Evolutionary conservation across 2,797 vertebrate species (phyloP), one percentile per base, ranked within the genome.

Genomic region (Pseudopleuronectes americanus): DNA sequence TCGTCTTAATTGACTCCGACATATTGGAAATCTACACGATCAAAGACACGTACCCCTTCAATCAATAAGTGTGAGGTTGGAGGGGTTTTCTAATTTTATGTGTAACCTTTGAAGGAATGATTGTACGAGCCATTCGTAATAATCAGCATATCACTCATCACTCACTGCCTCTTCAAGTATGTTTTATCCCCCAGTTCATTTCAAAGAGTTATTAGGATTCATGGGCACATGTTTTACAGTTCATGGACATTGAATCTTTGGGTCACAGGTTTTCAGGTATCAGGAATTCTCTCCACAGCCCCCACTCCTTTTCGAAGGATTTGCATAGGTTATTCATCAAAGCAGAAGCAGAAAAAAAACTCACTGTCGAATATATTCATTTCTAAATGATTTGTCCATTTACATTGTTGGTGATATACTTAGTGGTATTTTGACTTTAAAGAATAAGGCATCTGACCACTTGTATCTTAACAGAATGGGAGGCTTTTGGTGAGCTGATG

Each of bases 281-380:
- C 22, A 6, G 16, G 3, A 8, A 1, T 52, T 14, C 52, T 16
- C 22, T 53, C 53, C 3, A 48, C 26, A 22, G 8, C 26, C 1
- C 1, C 41, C 3, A 1, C 49, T 28, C 16, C 22, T 47, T 47
- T 49, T 64, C 38, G 26, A 55, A 55, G 16, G 16, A 49, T 41
- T 48, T 71, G 12, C 48, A 58, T 57, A 67, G 36, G 12, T 67
- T 23, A n/a, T 72, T 48, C 26, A 71, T 72, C 38, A 57, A 62
- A 38, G 21, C 52, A 17, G 43, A 23, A 10, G 33, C 36, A 17
- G 43, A 23, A 10, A 24, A 22, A 41, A 41, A 63, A 21, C 38
- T 54, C 28, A 64, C 3, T 6, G 12, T 38, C 0, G 3, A 22
- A 41, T 60, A 14, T 14, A 2, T 22, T 55, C 26, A 1, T 41